These are phyloP conservation scores for Tortrix viridana DNA, from an alignment of 2,888 invertebrate species.

Conservation along the genomic window DNA sequence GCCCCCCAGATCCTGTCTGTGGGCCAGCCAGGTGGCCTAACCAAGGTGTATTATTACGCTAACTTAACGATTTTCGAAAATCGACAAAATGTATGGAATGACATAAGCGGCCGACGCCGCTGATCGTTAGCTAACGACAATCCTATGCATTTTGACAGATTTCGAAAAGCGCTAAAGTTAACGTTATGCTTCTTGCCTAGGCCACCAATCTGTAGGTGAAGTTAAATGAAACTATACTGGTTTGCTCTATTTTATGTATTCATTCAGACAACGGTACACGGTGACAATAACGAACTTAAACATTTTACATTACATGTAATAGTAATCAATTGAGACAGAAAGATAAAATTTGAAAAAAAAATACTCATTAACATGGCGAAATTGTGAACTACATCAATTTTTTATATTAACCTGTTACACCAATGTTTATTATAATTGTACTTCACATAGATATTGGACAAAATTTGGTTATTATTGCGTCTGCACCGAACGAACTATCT, in stretches of 20 bases:
- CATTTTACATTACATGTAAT: constrained; percentile 60
- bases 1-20: too few relatives aligned
- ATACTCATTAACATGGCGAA: constrained; percentile 58
- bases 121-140: too few relatives aligned
- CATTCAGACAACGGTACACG: constrained; percentile 85
- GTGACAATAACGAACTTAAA: constrained; percentile 84
- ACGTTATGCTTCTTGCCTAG: too few relatives aligned
- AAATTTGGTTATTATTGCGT: constrained; percentile 24
- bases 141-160: too few relatives aligned
- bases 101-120: too few relatives aligned
- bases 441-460: constrained; percentile 51
- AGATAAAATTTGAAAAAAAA: constrained; percentile 55
- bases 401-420: constrained; percentile 51
- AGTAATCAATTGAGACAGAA: constrained; percentile 72
- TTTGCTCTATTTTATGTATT: constrained; percentile 81
- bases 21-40: too few relatives aligned
- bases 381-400: constrained; percentile 59
- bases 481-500: constrained; percentile 35
- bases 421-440: constrained; percentile 56
- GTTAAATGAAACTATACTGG: constrained; percentile 67
- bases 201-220: too few relatives aligned
- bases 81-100: too few relatives aligned
- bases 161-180: too few relatives aligned
- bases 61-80: too few relatives aligned
- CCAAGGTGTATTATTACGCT: too few relatives aligned